Percentiles rank a stretch among this genome's conserved stretches.
phyloP scores from a whole-genome alignment of 2,888 invertebrate species.

The Pyrrhosoma nymphula region DNA sequence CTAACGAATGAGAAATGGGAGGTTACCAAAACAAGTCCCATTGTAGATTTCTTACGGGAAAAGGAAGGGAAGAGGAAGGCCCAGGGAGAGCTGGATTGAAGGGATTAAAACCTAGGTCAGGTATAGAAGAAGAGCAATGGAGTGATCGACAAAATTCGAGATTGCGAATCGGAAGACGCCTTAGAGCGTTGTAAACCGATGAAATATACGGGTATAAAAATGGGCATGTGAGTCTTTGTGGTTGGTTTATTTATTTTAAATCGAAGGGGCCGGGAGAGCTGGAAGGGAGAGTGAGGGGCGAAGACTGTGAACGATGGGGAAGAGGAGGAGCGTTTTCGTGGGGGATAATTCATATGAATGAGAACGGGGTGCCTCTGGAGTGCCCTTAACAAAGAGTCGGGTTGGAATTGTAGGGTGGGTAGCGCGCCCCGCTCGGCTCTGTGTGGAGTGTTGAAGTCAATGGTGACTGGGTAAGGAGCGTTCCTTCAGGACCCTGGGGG shows the following conservation, averaged over 20 bases:
- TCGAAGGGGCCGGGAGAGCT: not conserved
- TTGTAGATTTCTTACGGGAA: too few relatives aligned
- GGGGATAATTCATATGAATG: slow-evolving; percentile 35
- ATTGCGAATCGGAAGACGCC: too few relatives aligned
- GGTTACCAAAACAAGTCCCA: too few relatives aligned
- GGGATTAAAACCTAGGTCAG: too few relatives aligned
- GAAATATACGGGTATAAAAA: too few relatives aligned
- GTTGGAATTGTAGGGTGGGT: not conserved
- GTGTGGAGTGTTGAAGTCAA: not conserved
- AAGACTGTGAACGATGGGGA: not conserved
- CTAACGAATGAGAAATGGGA: too few relatives aligned
- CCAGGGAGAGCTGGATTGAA: too few relatives aligned
- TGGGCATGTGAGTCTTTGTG: too few relatives aligned
- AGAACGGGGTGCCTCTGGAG: slow-evolving; percentile 32
- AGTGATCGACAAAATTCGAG: too few relatives aligned
- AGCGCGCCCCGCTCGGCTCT: not conserved
- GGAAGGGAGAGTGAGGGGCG: not conserved
- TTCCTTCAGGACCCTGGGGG: slow-evolving; percentile 23
- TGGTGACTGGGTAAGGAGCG: slow-evolving; percentile 27
- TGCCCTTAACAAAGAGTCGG: slow-evolving; percentile 21
- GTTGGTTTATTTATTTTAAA: not conserved
- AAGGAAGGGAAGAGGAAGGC: too few relatives aligned
- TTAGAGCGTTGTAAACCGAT: too few relatives aligned
- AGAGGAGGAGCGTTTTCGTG: slow-evolving; percentile 8
- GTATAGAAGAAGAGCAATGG: too few relatives aligned